Conservation (phyloP, 2,888 invertebrate genomes). For the Sesia bembeciformis region DNA sequence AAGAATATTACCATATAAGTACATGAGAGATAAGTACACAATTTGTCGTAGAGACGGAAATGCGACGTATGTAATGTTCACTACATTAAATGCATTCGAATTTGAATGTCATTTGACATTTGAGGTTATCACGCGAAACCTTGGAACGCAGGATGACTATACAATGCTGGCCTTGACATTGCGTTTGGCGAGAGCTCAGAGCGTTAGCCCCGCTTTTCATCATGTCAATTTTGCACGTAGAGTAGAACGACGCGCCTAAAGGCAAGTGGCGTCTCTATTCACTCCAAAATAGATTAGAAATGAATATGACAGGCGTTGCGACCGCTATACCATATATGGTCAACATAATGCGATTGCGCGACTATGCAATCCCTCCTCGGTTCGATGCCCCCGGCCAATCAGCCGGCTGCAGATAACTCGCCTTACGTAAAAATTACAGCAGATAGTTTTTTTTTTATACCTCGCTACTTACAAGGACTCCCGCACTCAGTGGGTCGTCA, state of each 20-base stretch:
- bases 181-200: conserved; percentile 30
- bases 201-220: conserved; percentile 31
- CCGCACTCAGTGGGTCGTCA: conserved; percentile 25
- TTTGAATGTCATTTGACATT: background rate
- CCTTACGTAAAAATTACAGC: conserved; percentile 1
- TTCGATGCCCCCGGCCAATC: conserved; percentile 55
- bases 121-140: background rate
- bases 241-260: conserved; percentile 17
- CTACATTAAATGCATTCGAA: background rate
- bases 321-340: conserved; percentile 66
- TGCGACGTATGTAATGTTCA: too few relatives aligned
- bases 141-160: background rate
- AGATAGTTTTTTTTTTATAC: background rate
- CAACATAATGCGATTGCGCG: conserved; percentile 65
- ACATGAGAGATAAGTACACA: too few relatives aligned
- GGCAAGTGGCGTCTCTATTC: conserved; percentile 16
- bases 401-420: conserved; percentile 33
- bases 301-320: conserved; percentile 40
- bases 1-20: background rate
- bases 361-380: conserved; percentile 53
- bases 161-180: conserved; percentile 45
- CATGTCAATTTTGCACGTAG: conserved; percentile 3
- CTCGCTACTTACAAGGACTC: background rate
- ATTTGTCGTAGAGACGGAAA: too few relatives aligned
- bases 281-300: conserved; percentile 26